Conservation (phyloP, 2,113 vertebrate genomes). For the Coptodon bakossiorum region DNA sequence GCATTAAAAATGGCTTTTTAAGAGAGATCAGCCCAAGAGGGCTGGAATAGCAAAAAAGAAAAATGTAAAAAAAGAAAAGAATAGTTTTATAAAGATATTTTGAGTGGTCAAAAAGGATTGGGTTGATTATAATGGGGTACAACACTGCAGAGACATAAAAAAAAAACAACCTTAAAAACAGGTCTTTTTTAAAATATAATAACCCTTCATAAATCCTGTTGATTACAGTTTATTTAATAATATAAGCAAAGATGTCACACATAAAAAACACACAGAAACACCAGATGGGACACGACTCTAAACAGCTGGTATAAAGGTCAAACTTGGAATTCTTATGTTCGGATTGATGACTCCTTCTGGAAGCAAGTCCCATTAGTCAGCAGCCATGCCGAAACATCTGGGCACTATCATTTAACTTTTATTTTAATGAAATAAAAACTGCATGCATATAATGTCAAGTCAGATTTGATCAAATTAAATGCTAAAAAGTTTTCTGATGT, state of each 20-base stretch:
- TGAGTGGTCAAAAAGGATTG: neutral
- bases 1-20: neutral
- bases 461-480: neutral
- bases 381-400: neutral
- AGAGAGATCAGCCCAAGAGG: neutral
- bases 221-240: neutral
- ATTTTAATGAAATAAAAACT: neutral
- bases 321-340: neutral
- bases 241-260: neutral
- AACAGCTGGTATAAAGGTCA: neutral
- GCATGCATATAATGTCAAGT: neutral
- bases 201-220: neutral
- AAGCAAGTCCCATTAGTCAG: neutral
- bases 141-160: neutral
- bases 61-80: rapidly evolving
- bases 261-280: neutral
- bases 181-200: neutral
- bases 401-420: neutral
- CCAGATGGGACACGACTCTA: neutral
- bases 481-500: neutral
- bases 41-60: neutral
- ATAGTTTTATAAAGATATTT: neutral
- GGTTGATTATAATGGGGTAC: neutral
- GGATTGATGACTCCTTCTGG: neutral
- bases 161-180: rapidly evolving